These are phyloP conservation scores for Nephila pilipes DNA, from an alignment of 1,140 invertebrate genomes.

Conservation along the genomic window DNA sequence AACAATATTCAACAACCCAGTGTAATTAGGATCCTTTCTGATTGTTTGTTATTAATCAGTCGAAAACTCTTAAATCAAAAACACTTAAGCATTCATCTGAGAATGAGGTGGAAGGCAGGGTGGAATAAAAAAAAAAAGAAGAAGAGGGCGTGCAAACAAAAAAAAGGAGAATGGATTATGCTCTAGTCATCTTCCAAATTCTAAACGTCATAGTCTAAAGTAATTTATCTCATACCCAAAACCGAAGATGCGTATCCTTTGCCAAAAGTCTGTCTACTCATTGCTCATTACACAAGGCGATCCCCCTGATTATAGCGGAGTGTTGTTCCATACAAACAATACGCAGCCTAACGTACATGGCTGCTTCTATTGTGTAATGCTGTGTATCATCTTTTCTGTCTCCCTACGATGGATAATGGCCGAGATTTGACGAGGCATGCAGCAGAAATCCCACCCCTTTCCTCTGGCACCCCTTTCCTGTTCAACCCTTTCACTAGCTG, in stretches of 20 bases:
- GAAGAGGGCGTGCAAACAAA: background rate
- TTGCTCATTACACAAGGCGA: slow-evolving; percentile 71
- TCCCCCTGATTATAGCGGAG: slow-evolving; percentile 46
- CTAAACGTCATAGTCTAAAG: slow-evolving; percentile 69
- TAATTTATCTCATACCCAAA: slow-evolving; percentile 67
- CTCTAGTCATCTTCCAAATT: slow-evolving; percentile 57
- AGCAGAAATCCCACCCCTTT: slow-evolving; percentile 25
- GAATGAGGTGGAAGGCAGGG: slow-evolving; percentile 7
- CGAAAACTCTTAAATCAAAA: slow-evolving; percentile 64
- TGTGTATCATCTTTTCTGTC: slow-evolving; percentile 74
- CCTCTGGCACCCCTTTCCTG: slow-evolving; percentile 54
- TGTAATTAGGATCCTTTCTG: slow-evolving; percentile 49
- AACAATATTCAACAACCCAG: slow-evolving; percentile 68
- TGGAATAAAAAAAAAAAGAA: background rate
- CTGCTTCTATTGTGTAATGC: slow-evolving; percentile 58
- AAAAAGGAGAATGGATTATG: slow-evolving; percentile 38
- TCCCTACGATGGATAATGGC: slow-evolving; percentile 57
- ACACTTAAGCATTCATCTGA: slow-evolving; percentile 35
- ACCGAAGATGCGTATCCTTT: slow-evolving; percentile 72
- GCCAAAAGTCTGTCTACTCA: slow-evolving; percentile 70
- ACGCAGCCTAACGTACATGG: slow-evolving; percentile 50
- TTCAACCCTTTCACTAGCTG: slow-evolving; percentile 66
- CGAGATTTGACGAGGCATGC: slow-evolving; percentile 63
- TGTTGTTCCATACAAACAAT: slow-evolving; percentile 66
- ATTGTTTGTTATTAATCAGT: slow-evolving; percentile 69